Percentiles rank a stretch among this genome's conserved stretches.
Conservation (phyloP, 2,888 invertebrate species). For the Amiota communis region DNA sequence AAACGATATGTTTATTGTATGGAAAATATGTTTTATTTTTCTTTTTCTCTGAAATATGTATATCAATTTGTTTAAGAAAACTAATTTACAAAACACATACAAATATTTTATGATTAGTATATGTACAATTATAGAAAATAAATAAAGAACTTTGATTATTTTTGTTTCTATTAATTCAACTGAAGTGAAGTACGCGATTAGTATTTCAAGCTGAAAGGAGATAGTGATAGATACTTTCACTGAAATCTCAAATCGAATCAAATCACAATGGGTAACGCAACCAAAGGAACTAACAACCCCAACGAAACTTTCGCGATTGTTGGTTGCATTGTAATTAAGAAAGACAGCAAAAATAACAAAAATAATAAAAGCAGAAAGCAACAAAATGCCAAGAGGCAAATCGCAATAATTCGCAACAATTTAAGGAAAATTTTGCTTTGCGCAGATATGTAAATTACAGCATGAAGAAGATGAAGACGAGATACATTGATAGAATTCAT, state of each 20-base stretch:
- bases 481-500: constrained; percentile 2
- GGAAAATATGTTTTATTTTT: too few species aligned
- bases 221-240: constrained; percentile 23
- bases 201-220: too few species aligned
- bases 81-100: background rate
- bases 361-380: constrained; percentile 4
- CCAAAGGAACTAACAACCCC: constrained; percentile 41
- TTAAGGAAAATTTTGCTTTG: constrained; percentile 45
- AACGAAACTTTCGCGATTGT: constrained; percentile 54
- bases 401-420: constrained; percentile 48
- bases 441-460: constrained; percentile 55
- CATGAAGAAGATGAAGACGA: constrained; percentile 25
- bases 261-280: background rate
- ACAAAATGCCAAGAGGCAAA: constrained; percentile 37
- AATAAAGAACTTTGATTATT: too few species aligned
- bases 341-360: constrained; percentile 40
- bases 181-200: too few species aligned
- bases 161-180: too few species aligned
- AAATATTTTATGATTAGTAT: background rate
- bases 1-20: too few species aligned
- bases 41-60: too few species aligned
- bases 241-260: background rate
- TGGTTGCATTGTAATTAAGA: constrained; percentile 55
- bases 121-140: background rate
- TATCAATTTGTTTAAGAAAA: background rate